Conservation (phyloP, 2,797 vertebrate genomes). For the Euthynnus affinis region DNA sequence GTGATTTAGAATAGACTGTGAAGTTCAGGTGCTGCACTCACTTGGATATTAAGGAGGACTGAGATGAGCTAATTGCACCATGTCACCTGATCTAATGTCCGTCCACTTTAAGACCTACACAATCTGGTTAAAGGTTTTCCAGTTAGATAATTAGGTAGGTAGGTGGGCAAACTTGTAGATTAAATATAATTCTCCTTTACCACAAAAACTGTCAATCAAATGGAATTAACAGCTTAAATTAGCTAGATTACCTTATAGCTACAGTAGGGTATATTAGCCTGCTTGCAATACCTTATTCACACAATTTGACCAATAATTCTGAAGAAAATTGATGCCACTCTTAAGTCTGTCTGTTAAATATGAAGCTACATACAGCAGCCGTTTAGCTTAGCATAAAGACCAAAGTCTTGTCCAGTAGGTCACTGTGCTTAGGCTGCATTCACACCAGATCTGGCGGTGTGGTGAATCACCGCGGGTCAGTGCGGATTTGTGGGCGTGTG, state of each 20-base stretch:
- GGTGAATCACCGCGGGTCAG: no score
- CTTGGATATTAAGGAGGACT: conserved; percentile 13
- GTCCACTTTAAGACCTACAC: neutral
- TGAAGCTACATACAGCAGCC: no score
- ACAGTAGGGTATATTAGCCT: no score
- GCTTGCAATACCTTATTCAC: no score
- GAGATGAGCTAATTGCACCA: neutral
- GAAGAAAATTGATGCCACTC: no score
- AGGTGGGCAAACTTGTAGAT: neutral
- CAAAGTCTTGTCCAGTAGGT: no score
- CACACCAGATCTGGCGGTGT: no score
- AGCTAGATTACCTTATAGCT: neutral
- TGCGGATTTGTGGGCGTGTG: no score
- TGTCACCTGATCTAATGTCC: neutral
- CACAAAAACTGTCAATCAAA: neutral
- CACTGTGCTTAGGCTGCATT: no score
- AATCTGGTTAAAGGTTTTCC: neutral
- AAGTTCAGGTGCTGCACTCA: conserved; percentile 26
- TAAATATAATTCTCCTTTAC: neutral
- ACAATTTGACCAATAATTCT: no score
- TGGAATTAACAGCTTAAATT: neutral
- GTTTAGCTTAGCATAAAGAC: no score
- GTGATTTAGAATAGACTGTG: conserved; percentile 35
- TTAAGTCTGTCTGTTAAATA: no score
- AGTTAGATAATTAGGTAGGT: neutral